These are phyloP conservation scores for Chelmon rostratus DNA, from an alignment of 2,797 vertebrate genomes.

Conservation along the genomic window DNA sequence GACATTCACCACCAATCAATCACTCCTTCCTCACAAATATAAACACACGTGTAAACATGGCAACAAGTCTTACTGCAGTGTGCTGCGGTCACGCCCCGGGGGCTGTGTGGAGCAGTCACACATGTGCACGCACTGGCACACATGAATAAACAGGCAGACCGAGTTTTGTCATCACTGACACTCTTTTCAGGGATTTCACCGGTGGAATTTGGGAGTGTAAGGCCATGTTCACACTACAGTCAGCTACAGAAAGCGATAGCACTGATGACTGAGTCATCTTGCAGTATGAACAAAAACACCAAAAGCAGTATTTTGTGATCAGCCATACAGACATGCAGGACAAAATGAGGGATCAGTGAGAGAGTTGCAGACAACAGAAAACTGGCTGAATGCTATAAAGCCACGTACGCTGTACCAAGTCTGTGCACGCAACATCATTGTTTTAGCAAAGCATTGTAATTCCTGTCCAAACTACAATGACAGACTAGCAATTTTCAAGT, in stretches of 20 bases:
- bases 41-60: slow-evolving; percentile 77
- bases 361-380: not conserved
- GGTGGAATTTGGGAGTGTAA: not conserved
- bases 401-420: not conserved
- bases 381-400: not conserved
- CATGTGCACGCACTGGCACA: slow-evolving; percentile 10
- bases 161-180: slow-evolving; percentile 28
- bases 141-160: slow-evolving; percentile 29
- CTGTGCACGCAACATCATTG: not conserved
- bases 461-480: not conserved
- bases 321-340: too few species aligned
- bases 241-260: not conserved
- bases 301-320: not conserved
- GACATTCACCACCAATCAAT: slow-evolving; percentile 68
- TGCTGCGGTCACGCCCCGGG: slow-evolving; percentile 52
- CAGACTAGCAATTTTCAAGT: not conserved
- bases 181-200: slow-evolving; percentile 1
- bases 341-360: not conserved
- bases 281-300: not conserved
- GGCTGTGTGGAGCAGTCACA: slow-evolving; percentile 47
- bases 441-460: not conserved
- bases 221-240: not conserved
- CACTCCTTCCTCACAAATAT: slow-evolving; percentile 62
- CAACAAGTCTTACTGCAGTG: slow-evolving; percentile 63
- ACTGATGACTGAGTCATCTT: too few species aligned